These are phyloP conservation scores for Drosophila pachea DNA, from an alignment of 1,140 invertebrate species.

Conservation along the genomic window DNA sequence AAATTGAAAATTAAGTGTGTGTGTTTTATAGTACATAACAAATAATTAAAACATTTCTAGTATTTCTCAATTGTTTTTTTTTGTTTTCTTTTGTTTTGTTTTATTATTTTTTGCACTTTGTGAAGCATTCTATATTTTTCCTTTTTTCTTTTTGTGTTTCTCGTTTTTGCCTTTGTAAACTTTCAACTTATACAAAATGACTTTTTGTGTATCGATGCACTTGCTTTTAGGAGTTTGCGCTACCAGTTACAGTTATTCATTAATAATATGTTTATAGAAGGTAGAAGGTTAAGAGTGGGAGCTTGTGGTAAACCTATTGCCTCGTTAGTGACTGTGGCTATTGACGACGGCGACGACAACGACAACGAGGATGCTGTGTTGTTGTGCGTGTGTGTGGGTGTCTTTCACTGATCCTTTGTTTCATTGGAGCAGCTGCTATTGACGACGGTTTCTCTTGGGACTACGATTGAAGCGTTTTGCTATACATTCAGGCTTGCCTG, in stretches of 20 bases:
- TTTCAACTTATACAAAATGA: slow-evolving; percentile 69
- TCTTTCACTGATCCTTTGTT: slow-evolving; percentile 10
- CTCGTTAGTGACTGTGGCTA: slow-evolving; percentile 41
- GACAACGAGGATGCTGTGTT: slow-evolving; percentile 1
- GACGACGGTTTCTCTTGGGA: slow-evolving; percentile 41
- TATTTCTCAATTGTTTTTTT: slow-evolving; percentile 5
- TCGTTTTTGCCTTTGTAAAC: slow-evolving; percentile 4
- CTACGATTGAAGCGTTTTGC: slow-evolving; percentile 70
- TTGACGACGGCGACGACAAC: slow-evolving; percentile 22
- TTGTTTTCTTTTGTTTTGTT: slow-evolving; percentile 10
- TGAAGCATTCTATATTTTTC: slow-evolving; percentile 27
- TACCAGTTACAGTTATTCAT: slow-evolving; percentile 44
- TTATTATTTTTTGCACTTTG: slow-evolving; percentile 25
- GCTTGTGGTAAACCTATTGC: slow-evolving; percentile 60
- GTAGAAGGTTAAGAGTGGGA: slow-evolving; percentile 34
- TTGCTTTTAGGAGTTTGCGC: slow-evolving; percentile 38
- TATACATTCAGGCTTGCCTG: slow-evolving; percentile 48
- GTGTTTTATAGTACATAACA: slow-evolving; percentile 22
- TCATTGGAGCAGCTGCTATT: slow-evolving; percentile 45
- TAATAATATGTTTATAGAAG: slow-evolving; percentile 24
- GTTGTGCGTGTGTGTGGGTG: slow-evolving; percentile 24
- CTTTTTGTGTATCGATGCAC: slow-evolving; percentile 61
- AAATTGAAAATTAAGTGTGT: slow-evolving; percentile 30
- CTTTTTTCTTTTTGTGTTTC: slow-evolving; percentile 2
- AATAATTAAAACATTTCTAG: slow-evolving; percentile 33